Conservation (phyloP, 1,140 invertebrate species). For the Magallana angulata region DNA sequence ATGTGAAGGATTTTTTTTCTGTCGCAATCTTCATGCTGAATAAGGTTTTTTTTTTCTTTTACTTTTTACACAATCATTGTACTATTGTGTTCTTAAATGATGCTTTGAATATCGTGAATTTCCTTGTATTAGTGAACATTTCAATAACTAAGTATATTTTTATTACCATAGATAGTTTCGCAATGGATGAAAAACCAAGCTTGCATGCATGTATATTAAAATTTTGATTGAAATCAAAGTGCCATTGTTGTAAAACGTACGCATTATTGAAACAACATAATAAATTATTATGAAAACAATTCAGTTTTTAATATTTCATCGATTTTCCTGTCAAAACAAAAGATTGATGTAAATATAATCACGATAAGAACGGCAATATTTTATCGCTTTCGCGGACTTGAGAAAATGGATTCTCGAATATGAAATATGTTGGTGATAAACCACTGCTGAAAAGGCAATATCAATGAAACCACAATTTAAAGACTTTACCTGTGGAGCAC, state of each 20-base stretch:
- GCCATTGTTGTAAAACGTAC: conserved; percentile 35
- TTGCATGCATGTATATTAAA: too few species aligned
- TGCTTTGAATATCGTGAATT: too few species aligned
- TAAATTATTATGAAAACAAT: not conserved
- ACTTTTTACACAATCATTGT: too few species aligned
- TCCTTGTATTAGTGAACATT: too few species aligned
- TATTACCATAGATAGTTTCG: too few species aligned
- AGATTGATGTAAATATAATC: not conserved
- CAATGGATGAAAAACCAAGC: too few species aligned
- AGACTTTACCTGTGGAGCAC: not conserved
- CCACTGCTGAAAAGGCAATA: not conserved
- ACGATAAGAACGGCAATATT: not conserved
- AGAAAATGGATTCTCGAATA: not conserved
- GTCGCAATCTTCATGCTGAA: too few species aligned
- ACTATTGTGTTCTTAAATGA: too few species aligned
- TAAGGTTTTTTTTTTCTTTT: too few species aligned
- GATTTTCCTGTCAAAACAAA: not conserved
- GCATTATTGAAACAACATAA: conserved; percentile 10
- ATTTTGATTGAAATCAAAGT: not conserved
- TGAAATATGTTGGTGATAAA: too few species aligned
- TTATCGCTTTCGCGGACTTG: not conserved
- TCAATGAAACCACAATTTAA: not conserved
- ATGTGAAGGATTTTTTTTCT: too few species aligned
- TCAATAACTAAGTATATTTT: too few species aligned
- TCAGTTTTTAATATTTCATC: not conserved